Percentiles rank a stretch among this genome's conserved stretches.
Evolutionary conservation across 2,888 invertebrate genomes (phyloP).

Genomic region (Pandemis heparana): DNA sequence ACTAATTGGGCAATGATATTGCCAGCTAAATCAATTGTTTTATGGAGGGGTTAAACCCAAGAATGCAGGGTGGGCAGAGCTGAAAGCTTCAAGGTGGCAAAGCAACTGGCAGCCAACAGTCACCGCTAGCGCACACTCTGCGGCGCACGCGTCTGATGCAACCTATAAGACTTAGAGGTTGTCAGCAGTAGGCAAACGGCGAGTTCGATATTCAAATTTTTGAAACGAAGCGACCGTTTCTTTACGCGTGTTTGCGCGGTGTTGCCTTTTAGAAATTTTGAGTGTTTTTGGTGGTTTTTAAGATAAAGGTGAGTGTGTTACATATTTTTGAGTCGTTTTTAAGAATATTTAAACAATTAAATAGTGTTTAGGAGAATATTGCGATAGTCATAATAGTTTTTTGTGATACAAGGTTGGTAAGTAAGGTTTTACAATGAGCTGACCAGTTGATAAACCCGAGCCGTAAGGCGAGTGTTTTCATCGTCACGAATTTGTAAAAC

Average conservation of each 20-base stretch:
- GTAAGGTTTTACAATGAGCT: too few relatives aligned
- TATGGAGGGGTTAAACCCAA: background rate
- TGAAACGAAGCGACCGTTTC: slow-evolving; percentile 53
- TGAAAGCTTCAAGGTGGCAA: slow-evolving; percentile 74
- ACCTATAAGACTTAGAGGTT: slow-evolving; percentile 76
- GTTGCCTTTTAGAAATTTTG: slow-evolving; percentile 56
- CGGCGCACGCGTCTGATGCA: slow-evolving; percentile 79
- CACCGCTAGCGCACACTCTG: slow-evolving; percentile 63
- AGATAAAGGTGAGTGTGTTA: slow-evolving; percentile 23
- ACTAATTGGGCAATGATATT: background rate
- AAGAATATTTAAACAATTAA: too few relatives aligned
- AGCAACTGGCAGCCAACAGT: slow-evolving; percentile 62
- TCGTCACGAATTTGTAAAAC: too few relatives aligned
- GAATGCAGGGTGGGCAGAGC: slow-evolving; percentile 61
- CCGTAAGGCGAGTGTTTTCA: too few relatives aligned
- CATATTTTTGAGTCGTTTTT: background rate
- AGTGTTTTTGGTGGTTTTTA: slow-evolving; percentile 46
- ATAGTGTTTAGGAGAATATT: too few relatives aligned
- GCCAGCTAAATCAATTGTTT: background rate
- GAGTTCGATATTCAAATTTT: slow-evolving; percentile 63
- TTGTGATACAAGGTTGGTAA: too few relatives aligned
- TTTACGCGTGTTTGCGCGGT: slow-evolving; percentile 62
- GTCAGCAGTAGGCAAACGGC: slow-evolving; percentile 55
- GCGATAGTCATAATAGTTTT: too few relatives aligned
- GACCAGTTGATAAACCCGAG: too few relatives aligned